These are phyloP conservation scores for Knipowitschia caucasica DNA, from an alignment of 2,797 vertebrate genomes.

Conservation along the genomic window DNA sequence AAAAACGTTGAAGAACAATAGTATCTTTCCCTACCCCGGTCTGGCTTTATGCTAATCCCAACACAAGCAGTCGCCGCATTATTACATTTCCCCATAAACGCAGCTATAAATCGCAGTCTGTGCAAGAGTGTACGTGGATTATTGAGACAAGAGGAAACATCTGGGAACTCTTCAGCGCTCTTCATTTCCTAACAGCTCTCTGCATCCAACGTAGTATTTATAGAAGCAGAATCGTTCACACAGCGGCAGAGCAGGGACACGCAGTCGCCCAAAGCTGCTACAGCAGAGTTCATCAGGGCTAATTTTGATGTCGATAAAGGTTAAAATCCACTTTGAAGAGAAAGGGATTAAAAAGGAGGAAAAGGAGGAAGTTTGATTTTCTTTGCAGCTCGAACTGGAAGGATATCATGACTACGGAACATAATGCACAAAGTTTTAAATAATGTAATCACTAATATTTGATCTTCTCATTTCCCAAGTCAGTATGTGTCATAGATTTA, in stretches of 20 bases:
- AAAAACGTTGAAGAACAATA: too few species aligned
- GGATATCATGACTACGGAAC: too few species aligned
- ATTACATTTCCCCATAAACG: background rate
- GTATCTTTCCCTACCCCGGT: background rate
- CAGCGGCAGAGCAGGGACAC: too few species aligned
- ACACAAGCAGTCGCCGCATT: background rate
- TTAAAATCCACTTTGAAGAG: background rate
- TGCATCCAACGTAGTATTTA: background rate
- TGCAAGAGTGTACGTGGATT: background rate
- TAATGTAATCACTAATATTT: too few species aligned
- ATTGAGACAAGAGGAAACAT: background rate
- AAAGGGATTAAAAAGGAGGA: too few species aligned
- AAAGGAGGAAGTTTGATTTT: too few species aligned
- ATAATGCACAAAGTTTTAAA: too few species aligned
- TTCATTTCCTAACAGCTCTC: background rate
- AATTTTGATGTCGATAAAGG: slow-evolving; percentile 9
- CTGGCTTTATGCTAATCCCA: too few species aligned
- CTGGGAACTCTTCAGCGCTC: background rate
- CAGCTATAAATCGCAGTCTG: background rate
- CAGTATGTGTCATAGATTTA: too few species aligned
- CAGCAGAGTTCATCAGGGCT: slow-evolving; percentile 21
- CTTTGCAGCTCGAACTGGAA: too few species aligned
- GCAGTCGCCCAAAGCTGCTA: slow-evolving; percentile 16
- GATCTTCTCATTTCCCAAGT: too few species aligned
- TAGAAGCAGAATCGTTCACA: background rate